Evolutionary conservation across 2,797 vertebrate genomes (phyloP), one percentile per base, ranked within the genome.

Genomic region (Peromyscus eremicus): DNA sequence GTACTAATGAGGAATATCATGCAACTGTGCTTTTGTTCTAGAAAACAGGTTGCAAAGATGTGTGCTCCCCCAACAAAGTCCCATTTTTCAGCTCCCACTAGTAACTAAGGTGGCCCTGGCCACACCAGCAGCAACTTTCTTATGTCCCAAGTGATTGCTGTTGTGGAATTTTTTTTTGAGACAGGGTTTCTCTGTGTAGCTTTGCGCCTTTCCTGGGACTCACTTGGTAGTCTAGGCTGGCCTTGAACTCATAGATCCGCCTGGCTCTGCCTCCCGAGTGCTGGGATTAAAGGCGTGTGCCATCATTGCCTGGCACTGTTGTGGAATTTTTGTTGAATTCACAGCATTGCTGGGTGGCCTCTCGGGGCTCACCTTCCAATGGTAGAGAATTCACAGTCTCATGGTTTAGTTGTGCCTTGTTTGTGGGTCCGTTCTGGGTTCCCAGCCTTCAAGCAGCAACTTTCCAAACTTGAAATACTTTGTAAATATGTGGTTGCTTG

Each of bases 401-500:
- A 27, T 64, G 2, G 5, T 66, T 66, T 27, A 40, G 23, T 8
- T 49, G 3, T 70, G 17, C 6, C 6, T 2, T 71, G 40, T 49
- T 71, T 46, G 2, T n/a, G 52, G 29, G 1, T 79, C 9, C 21
- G 75, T 84, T 11, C 46, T 92, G 6, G n/a, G 92, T 25, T 62
- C 23, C 11, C 60, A 73, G 11, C 1, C 64, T 37, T 43, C 6
- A 91, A 3, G 34, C 23, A 32, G 14, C 5, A 86, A 86, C 25
- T 27, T 92, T 83, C 80, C 29, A 81, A 87, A 91, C 9, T 85
- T 91, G 52, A 37, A 71, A 29, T n/a, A 57, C 75, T 83, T 95
- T 68, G 9, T 80, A 57, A 92, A 37, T 27, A 34, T 46, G 11
- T 66, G 23, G 84, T 64, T 85, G 46, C 55, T 93, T 89, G 0